Conservation (phyloP, 2,113 vertebrate genomes). For the Nycticryphes semicollaris region DNA sequence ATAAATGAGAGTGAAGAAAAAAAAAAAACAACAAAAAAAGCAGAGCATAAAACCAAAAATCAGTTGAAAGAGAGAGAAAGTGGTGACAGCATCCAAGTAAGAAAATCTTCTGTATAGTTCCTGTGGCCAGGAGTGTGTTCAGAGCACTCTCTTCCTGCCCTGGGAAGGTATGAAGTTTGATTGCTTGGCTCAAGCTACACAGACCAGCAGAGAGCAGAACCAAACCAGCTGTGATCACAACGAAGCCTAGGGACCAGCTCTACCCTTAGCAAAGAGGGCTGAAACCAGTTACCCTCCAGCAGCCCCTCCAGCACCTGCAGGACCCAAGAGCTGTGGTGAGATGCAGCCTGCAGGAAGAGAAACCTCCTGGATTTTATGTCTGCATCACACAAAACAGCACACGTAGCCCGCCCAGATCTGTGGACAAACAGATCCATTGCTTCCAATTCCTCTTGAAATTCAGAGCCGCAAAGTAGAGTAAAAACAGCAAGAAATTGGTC, state of each 20-base stretch:
- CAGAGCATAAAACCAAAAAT: not conserved
- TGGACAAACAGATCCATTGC: not conserved
- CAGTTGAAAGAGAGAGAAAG: not conserved
- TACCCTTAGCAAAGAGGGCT: not conserved
- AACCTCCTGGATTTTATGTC: not conserved
- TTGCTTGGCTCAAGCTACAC: not conserved
- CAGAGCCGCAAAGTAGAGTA: not conserved
- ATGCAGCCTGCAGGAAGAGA: not conserved
- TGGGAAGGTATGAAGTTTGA: not conserved
- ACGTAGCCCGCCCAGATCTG: not conserved
- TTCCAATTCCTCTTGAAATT: not conserved
- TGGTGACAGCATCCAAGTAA: not conserved
- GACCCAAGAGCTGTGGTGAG: not conserved
- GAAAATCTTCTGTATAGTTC: not conserved
- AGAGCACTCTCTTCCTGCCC: not conserved
- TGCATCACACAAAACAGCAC: not conserved
- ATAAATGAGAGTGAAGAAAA: not conserved
- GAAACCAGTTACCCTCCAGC: not conserved
- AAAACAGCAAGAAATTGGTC: not conserved
- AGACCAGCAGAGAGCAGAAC: not conserved
- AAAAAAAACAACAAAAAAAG: not conserved
- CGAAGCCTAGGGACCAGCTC: not conserved
- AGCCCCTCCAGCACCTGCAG: not conserved
- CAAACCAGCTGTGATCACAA: not conserved
- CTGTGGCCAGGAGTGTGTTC: not conserved